Percentiles rank a stretch among this genome's conserved stretches.
phyloP scores from a whole-genome alignment of 2,113 vertebrate genomes.

The Pluvianellus socialis region DNA sequence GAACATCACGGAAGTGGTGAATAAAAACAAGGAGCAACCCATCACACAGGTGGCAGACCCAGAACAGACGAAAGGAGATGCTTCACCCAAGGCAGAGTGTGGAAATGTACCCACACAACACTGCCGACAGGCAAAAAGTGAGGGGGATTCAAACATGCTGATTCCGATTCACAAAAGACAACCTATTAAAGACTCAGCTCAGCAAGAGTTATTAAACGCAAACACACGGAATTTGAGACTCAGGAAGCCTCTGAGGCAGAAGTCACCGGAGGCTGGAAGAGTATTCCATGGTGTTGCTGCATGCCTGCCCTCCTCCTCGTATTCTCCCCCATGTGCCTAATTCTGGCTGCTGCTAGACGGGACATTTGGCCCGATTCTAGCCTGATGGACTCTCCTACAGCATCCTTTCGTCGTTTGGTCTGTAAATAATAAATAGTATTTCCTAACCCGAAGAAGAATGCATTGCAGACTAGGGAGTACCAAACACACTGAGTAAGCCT shows the following conservation, averaged over 20 bases:
- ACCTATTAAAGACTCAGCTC: not conserved
- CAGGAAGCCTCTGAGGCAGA: not conserved
- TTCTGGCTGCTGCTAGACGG: not conserved
- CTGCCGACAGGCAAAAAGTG: not conserved
- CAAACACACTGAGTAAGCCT: not conserved
- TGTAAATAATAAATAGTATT: not conserved
- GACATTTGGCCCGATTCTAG: not conserved
- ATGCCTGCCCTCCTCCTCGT: not conserved
- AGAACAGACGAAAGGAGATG: not conserved
- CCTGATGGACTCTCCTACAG: not conserved
- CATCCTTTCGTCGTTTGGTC: not conserved
- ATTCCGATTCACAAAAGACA: not conserved
- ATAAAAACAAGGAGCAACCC: not conserved
- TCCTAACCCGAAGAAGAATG: not conserved
- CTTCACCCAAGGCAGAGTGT: not conserved
- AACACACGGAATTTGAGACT: not conserved
- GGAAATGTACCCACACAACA: not conserved
- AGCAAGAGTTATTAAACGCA: not conserved
- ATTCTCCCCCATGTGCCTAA: fast-evolving
- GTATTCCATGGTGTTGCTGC: fast-evolving
- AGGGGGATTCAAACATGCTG: not conserved
- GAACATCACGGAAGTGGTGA: not conserved
- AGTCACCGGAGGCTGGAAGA: not conserved
- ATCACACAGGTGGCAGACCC: not conserved
- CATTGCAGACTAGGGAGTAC: not conserved